Percentiles rank a stretch among this genome's conserved stretches.
Evolutionary conservation across 2,888 invertebrate genomes (phyloP).

Genomic region (Tinea trinotella): DNA sequence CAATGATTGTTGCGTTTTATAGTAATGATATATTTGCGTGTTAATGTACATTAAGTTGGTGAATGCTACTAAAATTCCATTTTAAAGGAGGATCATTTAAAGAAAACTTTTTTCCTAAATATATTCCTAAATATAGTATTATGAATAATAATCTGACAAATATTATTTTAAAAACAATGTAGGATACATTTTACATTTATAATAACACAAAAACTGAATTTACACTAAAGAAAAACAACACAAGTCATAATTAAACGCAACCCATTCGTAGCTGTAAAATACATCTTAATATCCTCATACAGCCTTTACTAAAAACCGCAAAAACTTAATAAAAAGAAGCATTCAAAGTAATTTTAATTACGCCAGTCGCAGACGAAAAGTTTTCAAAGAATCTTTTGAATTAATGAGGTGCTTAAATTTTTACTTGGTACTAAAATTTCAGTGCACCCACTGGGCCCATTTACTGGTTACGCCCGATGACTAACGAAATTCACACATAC

Average conservation of each 20-base stretch:
- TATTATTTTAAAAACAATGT: too few species aligned
- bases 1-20: neutral
- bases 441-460: conserved; percentile 25
- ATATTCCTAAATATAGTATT: too few species aligned
- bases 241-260: neutral
- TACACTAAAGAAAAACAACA: neutral
- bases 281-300: neutral
- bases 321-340: conserved; percentile 19
- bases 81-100: too few species aligned
- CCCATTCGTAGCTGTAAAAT: neutral
- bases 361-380: conserved; percentile 30
- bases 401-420: conserved; percentile 41
- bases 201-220: neutral
- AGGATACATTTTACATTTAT: too few species aligned
- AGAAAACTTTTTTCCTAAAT: too few species aligned
- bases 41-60: too few species aligned
- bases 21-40: neutral
- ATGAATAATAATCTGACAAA: too few species aligned
- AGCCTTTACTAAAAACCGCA: neutral
- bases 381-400: conserved; percentile 37
- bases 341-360: conserved; percentile 36
- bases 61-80: too few species aligned
- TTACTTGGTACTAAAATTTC: conserved; percentile 32
- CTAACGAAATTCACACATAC: conserved; percentile 14
- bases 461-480: conserved; percentile 27